phyloP scores from a whole-genome alignment of 2,113 vertebrate genomes.

The Rattus norvegicus region DNA sequence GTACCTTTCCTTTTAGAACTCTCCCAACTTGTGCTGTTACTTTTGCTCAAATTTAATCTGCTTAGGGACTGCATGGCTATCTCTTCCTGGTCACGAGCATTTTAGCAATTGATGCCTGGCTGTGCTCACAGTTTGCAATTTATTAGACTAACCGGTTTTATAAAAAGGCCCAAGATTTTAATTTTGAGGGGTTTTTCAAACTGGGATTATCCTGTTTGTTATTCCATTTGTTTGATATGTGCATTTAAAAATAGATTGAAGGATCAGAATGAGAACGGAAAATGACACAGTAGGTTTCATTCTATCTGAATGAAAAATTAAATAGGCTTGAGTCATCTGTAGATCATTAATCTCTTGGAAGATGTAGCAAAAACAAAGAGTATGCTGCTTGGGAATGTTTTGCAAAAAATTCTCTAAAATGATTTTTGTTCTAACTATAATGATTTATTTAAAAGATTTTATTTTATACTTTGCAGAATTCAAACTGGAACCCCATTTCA shows the following conservation, averaged over 20 bases:
- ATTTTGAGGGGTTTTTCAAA: conserved; percentile 4
- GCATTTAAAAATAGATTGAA: conserved; percentile 39
- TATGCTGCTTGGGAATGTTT: conserved; percentile 28
- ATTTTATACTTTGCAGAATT: conserved; percentile 22
- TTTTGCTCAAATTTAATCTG: background rate
- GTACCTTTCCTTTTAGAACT: background rate
- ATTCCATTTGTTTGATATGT: background rate
- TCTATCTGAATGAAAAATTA: conserved; percentile 40
- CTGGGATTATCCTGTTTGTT: background rate
- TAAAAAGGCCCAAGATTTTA: background rate
- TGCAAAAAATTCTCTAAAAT: background rate
- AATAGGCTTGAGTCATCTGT: background rate
- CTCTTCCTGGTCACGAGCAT: background rate
- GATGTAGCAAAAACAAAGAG: background rate
- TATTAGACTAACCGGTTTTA: background rate
- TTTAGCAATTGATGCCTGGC: background rate
- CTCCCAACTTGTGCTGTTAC: background rate
- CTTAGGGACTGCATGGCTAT: background rate
- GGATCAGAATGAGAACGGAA: conserved; percentile 3
- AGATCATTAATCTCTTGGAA: conserved; percentile 39
- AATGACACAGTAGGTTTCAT: conserved; percentile 38
- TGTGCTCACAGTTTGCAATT: conserved; percentile 9
- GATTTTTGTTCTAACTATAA: background rate
- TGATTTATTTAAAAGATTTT: background rate
- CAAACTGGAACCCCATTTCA: background rate